Conservation (phyloP, 2,113 vertebrate species). For the Kobus ellipsiprymnus region DNA sequence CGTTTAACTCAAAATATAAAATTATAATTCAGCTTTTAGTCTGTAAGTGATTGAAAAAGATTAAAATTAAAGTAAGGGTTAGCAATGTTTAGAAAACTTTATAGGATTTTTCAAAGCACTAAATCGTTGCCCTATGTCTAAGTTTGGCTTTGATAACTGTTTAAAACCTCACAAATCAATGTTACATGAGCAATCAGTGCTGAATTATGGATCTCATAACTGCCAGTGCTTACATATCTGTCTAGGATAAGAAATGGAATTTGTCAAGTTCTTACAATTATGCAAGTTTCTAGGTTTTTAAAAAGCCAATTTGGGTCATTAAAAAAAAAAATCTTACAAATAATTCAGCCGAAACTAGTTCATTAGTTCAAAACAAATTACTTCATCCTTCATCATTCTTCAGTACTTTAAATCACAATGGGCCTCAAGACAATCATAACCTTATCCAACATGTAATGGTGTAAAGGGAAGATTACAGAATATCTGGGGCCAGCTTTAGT, state of each 20-base stretch:
- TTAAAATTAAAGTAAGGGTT: neutral
- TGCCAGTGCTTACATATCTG: neutral
- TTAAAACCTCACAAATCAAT: neutral
- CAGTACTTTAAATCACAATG: slow-evolving; percentile 34
- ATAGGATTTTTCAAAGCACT: neutral
- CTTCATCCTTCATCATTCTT: slow-evolving; percentile 62
- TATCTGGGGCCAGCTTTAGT: neutral
- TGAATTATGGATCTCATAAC: neutral
- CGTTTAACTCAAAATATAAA: neutral
- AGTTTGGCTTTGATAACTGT: neutral
- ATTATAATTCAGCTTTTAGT: neutral
- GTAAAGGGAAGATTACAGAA: neutral
- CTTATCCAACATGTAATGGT: neutral
- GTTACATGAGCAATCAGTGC: neutral
- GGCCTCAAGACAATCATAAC: neutral
- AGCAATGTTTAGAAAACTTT: neutral
- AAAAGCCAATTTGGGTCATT: neutral
- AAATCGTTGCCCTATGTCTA: neutral
- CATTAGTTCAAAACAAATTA: slow-evolving; percentile 49
- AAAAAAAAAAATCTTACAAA: neutral
- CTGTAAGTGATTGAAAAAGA: neutral
- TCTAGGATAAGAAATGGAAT: neutral
- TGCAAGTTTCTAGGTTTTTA: neutral
- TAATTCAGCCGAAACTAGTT: slow-evolving; percentile 20
- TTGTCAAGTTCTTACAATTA: neutral